Base-by-base conservation (phyloP, 2,888 invertebrate species). In the Agrilus biguttatus region DNA sequence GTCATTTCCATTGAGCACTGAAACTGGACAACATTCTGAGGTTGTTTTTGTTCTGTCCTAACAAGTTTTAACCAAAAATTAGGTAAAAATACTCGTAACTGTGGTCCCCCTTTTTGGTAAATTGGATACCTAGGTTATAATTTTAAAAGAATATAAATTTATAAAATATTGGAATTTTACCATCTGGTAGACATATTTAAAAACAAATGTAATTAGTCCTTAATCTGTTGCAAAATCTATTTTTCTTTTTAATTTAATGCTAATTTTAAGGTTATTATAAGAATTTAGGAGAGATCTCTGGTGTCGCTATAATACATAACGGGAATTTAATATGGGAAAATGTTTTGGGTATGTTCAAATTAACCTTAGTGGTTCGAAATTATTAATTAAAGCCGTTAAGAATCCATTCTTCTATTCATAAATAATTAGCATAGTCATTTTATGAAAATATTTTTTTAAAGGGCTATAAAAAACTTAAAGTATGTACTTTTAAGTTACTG, bases 41-140 rank as follows among this genome's bases (percentile, higher is more conserved):
- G 87, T 51, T 81, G 77, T 32, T 72, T 72, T 14, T 71, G 66
- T 4, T 62, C 56, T 1, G 89, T 80, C 42, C 78, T 74, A 1
- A 96, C 76, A 14, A 96, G 58, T 69, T 95, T 96, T 81, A 98
- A 80, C 91, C 92, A 97, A 68, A 97, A 97, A 63, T 96, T 91
- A 1, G 97, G 96, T 32, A 98, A 68, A 65, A 91, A 93, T 8
- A 96, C 75, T 45, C 96, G 71, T 32, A 90, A 68, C 60, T 96
- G 96, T n/a, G 97, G 96, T 63, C 89, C 88, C 12, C 96, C 96
- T 62, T 76, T 78, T 65, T 85, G 84, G 66, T 88, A 95, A 33
- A 92, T 58, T 2, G 93, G 95, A 69, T 95, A 95, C 79, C 88
- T 86, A 42, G 39, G n/a, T 36, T 17, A 45, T 44, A 40, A 37